Evolutionary conservation across 1,140 invertebrate genomes (phyloP), one percentile per base, ranked within the genome.

Genomic region (Macrosteles quadrilineatus): DNA sequence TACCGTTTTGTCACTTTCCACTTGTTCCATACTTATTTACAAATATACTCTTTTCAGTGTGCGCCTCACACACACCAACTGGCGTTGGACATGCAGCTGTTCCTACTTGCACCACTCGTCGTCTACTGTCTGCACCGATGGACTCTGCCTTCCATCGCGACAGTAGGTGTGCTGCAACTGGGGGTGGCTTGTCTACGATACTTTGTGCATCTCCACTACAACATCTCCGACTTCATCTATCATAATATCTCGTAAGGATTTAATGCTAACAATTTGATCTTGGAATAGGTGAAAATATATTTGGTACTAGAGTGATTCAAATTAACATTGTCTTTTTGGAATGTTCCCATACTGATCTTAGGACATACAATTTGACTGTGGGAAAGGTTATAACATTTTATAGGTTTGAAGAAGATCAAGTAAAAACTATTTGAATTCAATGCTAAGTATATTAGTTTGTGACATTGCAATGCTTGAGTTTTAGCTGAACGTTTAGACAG

Each of bases 41-140:
- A n/a, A n/a, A n/a, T n/a, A n/a, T 36, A 36, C 71, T 74, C 68
- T 57, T 81, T 82, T 57, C 78, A 90, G 88, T 90, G 88, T 74
- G 87, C 87, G 17, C 83, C 87, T 2, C 87, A 88, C 74, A 88
- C 87, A 0, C 85, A 90, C 74, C 88, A 89, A 71, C 76, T 95
- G 65, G 91, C 92, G 0, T 79, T 94, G 75, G 93, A 95, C 75
- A 89, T 93, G 85, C 92, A 94, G 78, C 83, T 95, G 27, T 92
- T 90, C 47, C 79, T 92, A 32, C 67, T 91, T 1, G 87, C 90
- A 9, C 87, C 91, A 1, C 78, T 91, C 0, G 77, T 94, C 3
- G 84, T 93, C 0, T 89, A 89, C 81, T 83, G 89, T 19, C 80
- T 90, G 9, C 82, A 84, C 47, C 80, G 82, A 1, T 86, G 85